Evolutionary conservation across 2,888 invertebrate genomes (phyloP).

Genomic region (Drosophila monieri): DNA sequence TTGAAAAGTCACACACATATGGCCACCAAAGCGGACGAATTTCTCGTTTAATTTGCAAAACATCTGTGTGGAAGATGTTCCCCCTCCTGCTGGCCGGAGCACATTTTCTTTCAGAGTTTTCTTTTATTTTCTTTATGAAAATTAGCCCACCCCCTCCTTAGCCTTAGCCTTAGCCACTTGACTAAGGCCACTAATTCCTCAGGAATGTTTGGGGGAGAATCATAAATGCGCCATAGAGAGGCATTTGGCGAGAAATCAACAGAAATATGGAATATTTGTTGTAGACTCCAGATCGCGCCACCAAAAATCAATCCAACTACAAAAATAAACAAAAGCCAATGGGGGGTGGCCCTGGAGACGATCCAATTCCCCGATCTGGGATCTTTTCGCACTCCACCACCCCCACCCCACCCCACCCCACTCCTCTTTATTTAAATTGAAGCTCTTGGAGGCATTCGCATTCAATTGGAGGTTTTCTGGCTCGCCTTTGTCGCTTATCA

Average conservation of each 20-base stretch:
- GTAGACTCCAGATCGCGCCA: slow-evolving; percentile 8
- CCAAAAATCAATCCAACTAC: slow-evolving; percentile 32
- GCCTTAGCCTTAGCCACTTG: slow-evolving; percentile 19
- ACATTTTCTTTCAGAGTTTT: slow-evolving; percentile 21
- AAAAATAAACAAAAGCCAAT: slow-evolving; percentile 30
- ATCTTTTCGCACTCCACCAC: slow-evolving; percentile 1
- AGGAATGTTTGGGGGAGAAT: slow-evolving; percentile 24
- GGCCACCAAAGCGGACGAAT: slow-evolving; percentile 25
- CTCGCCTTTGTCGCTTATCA: slow-evolving; percentile 25
- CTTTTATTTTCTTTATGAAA: slow-evolving; percentile 9
- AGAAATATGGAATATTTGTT: slow-evolving; percentile 48
- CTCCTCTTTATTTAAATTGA: slow-evolving; percentile 30
- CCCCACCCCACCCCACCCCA: neutral
- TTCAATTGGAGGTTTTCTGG: slow-evolving; percentile 39
- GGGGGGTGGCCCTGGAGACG: neutral
- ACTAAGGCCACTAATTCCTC: slow-evolving; percentile 34
- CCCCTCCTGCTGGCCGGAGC: slow-evolving; percentile 12
- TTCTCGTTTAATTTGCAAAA: slow-evolving; percentile 47
- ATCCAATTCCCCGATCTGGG: slow-evolving; percentile 5
- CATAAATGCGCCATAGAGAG: slow-evolving; percentile 44
- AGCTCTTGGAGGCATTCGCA: slow-evolving; percentile 34
- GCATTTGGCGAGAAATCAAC: slow-evolving; percentile 58
- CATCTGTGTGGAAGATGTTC: slow-evolving; percentile 49
- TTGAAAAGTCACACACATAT: slow-evolving; percentile 34
- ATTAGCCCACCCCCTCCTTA: neutral